Base-by-base conservation (phyloP, 2,888 invertebrate species). In the Dynastes grantii region DNA sequence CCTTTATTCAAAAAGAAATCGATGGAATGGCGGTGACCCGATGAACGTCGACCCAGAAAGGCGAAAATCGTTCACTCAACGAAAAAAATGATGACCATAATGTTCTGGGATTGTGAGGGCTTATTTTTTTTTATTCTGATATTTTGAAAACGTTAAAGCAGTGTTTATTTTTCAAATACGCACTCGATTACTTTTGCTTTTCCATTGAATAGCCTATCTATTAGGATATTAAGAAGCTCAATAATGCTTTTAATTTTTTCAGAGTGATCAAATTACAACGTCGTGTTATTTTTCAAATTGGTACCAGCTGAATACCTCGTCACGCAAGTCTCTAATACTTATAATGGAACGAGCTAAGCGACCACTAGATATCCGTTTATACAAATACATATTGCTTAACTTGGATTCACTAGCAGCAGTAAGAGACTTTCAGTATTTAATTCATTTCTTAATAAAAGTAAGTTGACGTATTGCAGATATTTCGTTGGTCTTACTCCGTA, bases 291-390 rank as follows among this genome's bases (percentile, higher is more conserved):
- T 63, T 16, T 80, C 71, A 22, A 73, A 71, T 9, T 82, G 82
- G 82, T 80, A 80, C 58, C 49, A 79, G 4, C 55, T 61, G 45
- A 76, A 76, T 22, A 63, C 22, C 32, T 45, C 53, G 16, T 67
- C 79, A 2, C 53, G 78, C 5, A 78, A 79, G 68, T 71, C 77
- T 40, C n/a, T 82, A 11, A 65, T 81, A 29, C 76, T 81, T 32
- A 78, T 81, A 27, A 82, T 82, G 82, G 81, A 82, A 55, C 58
- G 81, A 32, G 81, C 81, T 11, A 82, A 82, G 55, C 32, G 45
- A 76, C 76, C 78, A n/a, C 32, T 76, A 1, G 45, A 45, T 32
- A 68, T 78, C n/a, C 55, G 61, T 11, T 68, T 61, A 58, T 76
- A 65, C 32, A 76, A 76, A 32, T 76, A 68, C 32, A 58, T 76